Conservation (phyloP, 1,140 invertebrate species). For the Nixonia krombeini region DNA sequence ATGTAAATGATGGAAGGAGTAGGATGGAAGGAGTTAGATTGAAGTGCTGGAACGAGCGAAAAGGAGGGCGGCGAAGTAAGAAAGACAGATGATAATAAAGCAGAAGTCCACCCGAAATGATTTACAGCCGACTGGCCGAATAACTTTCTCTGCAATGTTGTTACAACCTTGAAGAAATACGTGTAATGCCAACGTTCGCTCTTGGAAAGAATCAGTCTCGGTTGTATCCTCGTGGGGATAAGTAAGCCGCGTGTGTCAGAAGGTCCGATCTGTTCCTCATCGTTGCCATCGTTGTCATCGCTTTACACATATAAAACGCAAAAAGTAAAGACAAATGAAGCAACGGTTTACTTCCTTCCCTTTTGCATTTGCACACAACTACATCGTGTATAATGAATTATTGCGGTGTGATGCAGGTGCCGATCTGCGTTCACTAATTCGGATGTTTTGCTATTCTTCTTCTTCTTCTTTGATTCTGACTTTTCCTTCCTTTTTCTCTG, state of each 20-base stretch:
- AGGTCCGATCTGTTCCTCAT: slow-evolving; percentile 11
- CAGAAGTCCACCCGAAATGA: slow-evolving; percentile 62
- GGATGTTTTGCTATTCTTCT: slow-evolving; percentile 23
- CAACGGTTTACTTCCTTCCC: slow-evolving; percentile 18
- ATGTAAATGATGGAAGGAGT: slow-evolving; percentile 27
- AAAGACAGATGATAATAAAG: slow-evolving; percentile 62
- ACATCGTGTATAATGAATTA: slow-evolving; percentile 64
- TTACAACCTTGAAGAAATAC: slow-evolving; percentile 62
- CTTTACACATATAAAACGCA: slow-evolving; percentile 37
- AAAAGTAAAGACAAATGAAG: slow-evolving; percentile 39
- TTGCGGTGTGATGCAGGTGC: slow-evolving; percentile 37
- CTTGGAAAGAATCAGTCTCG: neutral
- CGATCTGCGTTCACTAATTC: slow-evolving; percentile 51
- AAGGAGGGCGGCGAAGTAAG: slow-evolving; percentile 30
- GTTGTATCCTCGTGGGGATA: slow-evolving; percentile 25
- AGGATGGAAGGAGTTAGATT: slow-evolving; percentile 27
- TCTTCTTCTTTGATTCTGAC: slow-evolving; percentile 17
- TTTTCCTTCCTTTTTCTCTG: slow-evolving; percentile 1
- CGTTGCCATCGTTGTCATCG: no score
- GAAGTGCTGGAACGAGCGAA: neutral
- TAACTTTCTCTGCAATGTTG: slow-evolving; percentile 66
- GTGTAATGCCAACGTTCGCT: slow-evolving; percentile 33
- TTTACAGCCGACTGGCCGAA: slow-evolving; percentile 62
- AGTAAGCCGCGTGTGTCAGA: slow-evolving; percentile 22
- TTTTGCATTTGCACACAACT: no score